Percentiles rank a stretch among this genome's conserved stretches.
phyloP scores from a whole-genome alignment of 2,797 vertebrate genomes.

The Falco naumanni region DNA sequence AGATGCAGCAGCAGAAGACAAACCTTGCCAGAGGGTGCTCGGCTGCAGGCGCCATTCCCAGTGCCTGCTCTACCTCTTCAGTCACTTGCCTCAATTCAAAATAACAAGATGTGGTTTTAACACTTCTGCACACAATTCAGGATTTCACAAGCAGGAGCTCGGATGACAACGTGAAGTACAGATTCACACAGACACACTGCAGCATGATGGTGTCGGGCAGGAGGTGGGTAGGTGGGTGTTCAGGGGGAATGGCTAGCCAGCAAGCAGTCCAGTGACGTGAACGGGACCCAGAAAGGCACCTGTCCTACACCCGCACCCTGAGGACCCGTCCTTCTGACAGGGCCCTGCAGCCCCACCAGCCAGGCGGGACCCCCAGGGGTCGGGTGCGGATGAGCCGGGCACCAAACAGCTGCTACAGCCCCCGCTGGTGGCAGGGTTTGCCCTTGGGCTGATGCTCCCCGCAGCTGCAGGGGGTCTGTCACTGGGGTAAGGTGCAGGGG shows the following conservation, averaged over 20 bases:
- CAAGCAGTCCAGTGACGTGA: rapidly evolving
- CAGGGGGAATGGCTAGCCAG: neutral
- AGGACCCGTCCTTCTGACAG: neutral
- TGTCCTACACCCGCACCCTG: neutral
- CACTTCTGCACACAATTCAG: neutral
- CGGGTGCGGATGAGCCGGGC: neutral
- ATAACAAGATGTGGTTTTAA: neutral
- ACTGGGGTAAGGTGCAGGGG: rapidly evolving
- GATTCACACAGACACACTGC: rapidly evolving
- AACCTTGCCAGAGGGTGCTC: neutral
- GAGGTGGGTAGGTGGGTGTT: neutral
- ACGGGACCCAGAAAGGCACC: neutral
- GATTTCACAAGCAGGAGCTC: neutral
- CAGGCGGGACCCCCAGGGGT: rapidly evolving
- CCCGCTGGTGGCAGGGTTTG: neutral
- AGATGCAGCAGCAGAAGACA: neutral
- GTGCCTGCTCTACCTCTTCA: rapidly evolving
- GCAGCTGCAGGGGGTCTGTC: neutral
- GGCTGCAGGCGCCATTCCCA: neutral
- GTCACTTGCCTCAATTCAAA: neutral
- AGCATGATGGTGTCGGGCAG: neutral
- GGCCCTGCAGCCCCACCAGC: neutral
- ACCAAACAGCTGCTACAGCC: neutral
- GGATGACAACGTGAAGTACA: rapidly evolving
- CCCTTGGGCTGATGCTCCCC: rapidly evolving